A percentile compares a stretch with the other conserved stretches of the same genome.
Conservation (phyloP, 2,797 vertebrate genomes). For the Rhinatrema bivittatum region DNA sequence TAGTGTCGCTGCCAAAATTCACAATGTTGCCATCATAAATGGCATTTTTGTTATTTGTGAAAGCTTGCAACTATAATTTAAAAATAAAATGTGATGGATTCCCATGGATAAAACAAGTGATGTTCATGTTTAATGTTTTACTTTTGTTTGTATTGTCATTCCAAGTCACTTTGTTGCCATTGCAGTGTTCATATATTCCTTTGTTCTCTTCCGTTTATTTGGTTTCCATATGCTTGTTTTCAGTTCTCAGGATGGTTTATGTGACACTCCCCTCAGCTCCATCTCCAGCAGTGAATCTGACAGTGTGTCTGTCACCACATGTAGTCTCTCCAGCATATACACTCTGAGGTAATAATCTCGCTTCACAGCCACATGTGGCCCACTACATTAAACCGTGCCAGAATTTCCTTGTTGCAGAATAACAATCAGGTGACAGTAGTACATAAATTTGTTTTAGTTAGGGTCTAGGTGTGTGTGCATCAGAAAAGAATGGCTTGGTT, state of each 20-base stretch:
- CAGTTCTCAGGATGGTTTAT: constrained; percentile 62
- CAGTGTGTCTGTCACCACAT: constrained; percentile 86
- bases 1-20: no score
- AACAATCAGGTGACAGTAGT: constrained; percentile 35
- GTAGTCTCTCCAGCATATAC: constrained; percentile 84
- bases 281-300: constrained; percentile 87
- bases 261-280: constrained; percentile 80
- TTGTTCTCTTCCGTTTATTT: constrained; percentile 41
- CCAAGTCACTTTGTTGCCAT: constrained; percentile 10
- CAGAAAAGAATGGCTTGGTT: no score
- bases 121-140: not conserved
- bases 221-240: constrained; percentile 53
- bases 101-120: constrained; percentile 2
- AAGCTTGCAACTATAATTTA: not conserved
- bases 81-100: constrained; percentile 3
- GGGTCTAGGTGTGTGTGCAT: no score
- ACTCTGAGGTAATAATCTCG: constrained; percentile 75
- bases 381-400: constrained; percentile 17
- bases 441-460: no score
- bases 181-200: constrained; percentile 30
- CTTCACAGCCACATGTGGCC: constrained; percentile 23
- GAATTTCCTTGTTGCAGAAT: constrained; percentile 11
- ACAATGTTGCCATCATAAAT: no score
- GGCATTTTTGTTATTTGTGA: not conserved
- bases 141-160: constrained; percentile 5